Base-by-base conservation (phyloP, 2,113 vertebrate genomes). In the Hippoglossus stenolepis region DNA sequence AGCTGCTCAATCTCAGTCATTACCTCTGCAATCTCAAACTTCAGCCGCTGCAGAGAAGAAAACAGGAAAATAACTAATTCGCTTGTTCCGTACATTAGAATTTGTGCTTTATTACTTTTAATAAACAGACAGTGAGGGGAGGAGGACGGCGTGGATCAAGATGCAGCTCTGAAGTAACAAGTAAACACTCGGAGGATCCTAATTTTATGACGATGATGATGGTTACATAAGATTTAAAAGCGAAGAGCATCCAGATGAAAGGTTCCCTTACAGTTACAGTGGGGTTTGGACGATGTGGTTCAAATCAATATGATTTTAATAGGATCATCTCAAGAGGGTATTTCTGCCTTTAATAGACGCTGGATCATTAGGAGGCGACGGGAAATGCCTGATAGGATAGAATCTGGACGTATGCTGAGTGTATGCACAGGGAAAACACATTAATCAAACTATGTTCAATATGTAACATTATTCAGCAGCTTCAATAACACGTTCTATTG, bases 1-100 rank as follows among this genome's bases (percentile, higher is more conserved):
- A 99, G 93, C 87, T 96, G 98, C 93, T 98, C 97, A 0, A 99
- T 99, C 92, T 99, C 98, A 0, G 96, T 98, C 98, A 99, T 99
- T 45, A 99, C 98, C 83, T 99, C 98, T 0, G 97, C 96, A 20
- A 99, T 99, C 90, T 99, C 98, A 82, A 97, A 97, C 90, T 99
- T 99, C 94, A 99, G 92, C 90, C 97, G 95, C 98, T 99, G 95
- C 64, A 75, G 71, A 61, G 94, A 60, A 61, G 67, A 53, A 38
- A 61, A 82, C 7, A 72, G 38, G 0, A 21, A 61, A 67, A 54
- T n/a, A 7, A 66, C 10, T 63, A 23, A n/a, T 2, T 60, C 1
- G 0, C n/a, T 49, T 15, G 24, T 73, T 74, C 28, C 9, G 58
- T n/a, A 35, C 2, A 21, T 17, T 43, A 10, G 1, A 56, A 20